Evolutionary conservation across 2,888 invertebrate species (phyloP).

Genomic region (Agonopterix heracliana): DNA sequence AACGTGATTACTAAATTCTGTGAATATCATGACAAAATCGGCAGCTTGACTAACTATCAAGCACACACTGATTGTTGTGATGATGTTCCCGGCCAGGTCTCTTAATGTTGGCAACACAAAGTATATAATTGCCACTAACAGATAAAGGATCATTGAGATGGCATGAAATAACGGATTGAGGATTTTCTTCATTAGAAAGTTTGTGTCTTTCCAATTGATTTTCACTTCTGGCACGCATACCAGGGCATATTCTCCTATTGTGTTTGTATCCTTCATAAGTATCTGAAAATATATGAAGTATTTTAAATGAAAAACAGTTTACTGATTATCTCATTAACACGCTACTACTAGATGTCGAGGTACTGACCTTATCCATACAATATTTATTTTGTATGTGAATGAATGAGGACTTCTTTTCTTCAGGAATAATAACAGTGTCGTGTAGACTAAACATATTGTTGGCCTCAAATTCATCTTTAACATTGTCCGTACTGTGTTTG

Average conservation of each 20-base stretch:
- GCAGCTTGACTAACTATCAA: conserved; percentile 86
- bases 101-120: conserved; percentile 88
- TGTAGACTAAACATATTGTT: conserved; percentile 44
- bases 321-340: not conserved
- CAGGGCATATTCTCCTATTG: conserved; percentile 80
- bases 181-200: conserved; percentile 84
- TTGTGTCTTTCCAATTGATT: conserved; percentile 83
- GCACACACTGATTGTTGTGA: conserved; percentile 87
- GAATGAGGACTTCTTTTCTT: conserved; percentile 75
- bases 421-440: conserved; percentile 55
- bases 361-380: conserved; percentile 85
- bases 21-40: conserved; percentile 86
- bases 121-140: conserved; percentile 85
- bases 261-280: conserved; percentile 63
- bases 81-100: conserved; percentile 89
- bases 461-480: conserved; percentile 45
- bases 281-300: conserved; percentile 51
- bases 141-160: conserved; percentile 81
- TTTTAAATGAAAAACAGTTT: not conserved
- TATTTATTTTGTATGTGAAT: conserved; percentile 86
- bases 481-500: conserved; percentile 59
- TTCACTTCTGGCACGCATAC: conserved; percentile 84
- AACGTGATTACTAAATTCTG: conserved; percentile 86
- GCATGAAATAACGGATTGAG: conserved; percentile 86
- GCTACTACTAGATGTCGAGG: not conserved